Evolutionary conservation across 1,140 invertebrate species (phyloP), one percentile per base, ranked within the genome.

Genomic region (Leptonema lineaticorne): DNA sequence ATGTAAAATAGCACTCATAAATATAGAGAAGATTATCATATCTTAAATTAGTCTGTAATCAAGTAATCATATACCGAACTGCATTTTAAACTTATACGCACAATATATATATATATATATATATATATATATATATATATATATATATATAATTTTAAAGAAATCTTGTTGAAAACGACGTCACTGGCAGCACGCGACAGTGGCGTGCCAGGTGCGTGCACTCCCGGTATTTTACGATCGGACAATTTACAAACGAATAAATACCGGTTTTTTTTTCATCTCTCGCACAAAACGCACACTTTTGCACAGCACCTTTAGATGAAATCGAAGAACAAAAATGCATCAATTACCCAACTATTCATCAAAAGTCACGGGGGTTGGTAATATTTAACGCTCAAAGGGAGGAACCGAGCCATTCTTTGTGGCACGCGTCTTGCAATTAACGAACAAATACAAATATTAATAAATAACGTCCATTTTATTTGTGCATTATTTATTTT

Each of bases 181-280:
- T 41, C 65, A 56, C 41, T 68, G 62, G 62, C 11, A 68, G 60
- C 70, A 71, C 70, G 66, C 69, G 69, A 62, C 65, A 29, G 64
- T 56, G 45, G 65, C 66, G 62, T 66, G 70, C 70, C 70, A 71
- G 70, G 70, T 71, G 70, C 67, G 67, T 67, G 57, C 46, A 62
- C 70, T 66, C 45, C 48, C 46, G 16, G 62, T 57, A 66, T 65
- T 69, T 50, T 56, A 53, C 41, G 56, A 45, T 67, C 59, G 46
- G 18, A 63, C 64, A 63, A n/a, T 50, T 6, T 33, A 63, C 29
- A 53, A 41, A 41, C 37, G 37, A 3, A 41, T 41, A 41, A 41
- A 41, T 41, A 53, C 50, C 20, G 50, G 50, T 53, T 53, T 53
- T 53, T 53, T 53, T 22, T 26, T 3, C 22, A 45, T 45, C 16